Percentiles rank a stretch among this genome's conserved stretches.
Conservation (phyloP, 2,888 invertebrate species). For the Endotricha flammealis region DNA sequence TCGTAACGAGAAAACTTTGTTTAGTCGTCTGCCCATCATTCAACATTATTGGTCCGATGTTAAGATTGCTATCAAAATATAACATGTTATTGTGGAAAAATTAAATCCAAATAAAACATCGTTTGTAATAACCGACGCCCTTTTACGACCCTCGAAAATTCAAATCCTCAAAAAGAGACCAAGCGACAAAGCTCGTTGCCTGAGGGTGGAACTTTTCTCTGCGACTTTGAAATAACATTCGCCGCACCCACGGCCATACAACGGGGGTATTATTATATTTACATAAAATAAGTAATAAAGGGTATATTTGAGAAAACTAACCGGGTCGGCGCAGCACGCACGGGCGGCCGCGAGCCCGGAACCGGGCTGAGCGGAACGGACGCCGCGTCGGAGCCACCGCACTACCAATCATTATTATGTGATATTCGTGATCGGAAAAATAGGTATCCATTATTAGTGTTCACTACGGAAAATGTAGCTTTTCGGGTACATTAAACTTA, state of each 20-base stretch:
- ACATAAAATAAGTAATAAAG: constrained; percentile 39
- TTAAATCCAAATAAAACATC: constrained; percentile 7
- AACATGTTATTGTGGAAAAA: constrained; percentile 2
- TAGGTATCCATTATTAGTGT: neutral
- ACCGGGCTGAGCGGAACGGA: too few relatives aligned
- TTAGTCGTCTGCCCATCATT: constrained; percentile 9
- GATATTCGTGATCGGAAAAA: neutral
- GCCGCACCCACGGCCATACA: constrained; percentile 26
- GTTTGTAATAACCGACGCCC: constrained; percentile 10
- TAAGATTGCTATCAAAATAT: constrained; percentile 3
- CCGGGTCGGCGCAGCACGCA: constrained; percentile 26
- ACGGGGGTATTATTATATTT: constrained; percentile 34
- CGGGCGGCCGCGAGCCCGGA: constrained; percentile 22
- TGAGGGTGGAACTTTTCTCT: constrained; percentile 8
- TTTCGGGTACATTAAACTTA: too few relatives aligned
- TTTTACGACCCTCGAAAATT: constrained; percentile 7
- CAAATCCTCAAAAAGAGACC: constrained; percentile 4
- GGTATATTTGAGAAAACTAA: constrained; percentile 24
- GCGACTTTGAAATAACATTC: constrained; percentile 29
- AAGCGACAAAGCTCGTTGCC: constrained; percentile 9
- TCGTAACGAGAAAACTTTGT: constrained; percentile 30
- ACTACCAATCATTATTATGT: neutral
- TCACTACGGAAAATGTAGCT: too few relatives aligned
- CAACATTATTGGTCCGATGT: constrained; percentile 1
- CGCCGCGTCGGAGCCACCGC: neutral